Conservation (phyloP, 2,888 invertebrate genomes). For the Mesochorus sp. region DNA sequence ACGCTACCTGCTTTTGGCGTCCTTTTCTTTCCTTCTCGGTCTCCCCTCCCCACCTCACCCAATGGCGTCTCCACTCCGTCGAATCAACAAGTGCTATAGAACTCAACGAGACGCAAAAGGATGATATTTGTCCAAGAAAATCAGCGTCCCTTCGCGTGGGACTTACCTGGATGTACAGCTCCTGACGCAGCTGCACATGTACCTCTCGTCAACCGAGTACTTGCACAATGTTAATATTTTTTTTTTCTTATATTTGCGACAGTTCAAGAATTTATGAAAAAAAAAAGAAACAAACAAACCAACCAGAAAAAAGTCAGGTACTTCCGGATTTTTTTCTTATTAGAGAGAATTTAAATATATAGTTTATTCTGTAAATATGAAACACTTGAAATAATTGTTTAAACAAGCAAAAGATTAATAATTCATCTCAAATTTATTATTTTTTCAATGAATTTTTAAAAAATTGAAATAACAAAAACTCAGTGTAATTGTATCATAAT, state of each 20-base stretch:
- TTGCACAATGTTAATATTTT: conserved; percentile 17
- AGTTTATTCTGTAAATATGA: neutral
- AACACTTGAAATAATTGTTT: neutral
- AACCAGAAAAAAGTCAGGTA: neutral
- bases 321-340: neutral
- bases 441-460: too few species aligned
- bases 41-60: neutral
- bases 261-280: too few species aligned
- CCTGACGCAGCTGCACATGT: neutral
- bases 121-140: conserved; percentile 49
- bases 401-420: neutral
- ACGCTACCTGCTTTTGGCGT: neutral
- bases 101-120: neutral
- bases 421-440: neutral
- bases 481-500: too few species aligned
- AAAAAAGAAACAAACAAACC: too few species aligned
- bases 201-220: neutral
- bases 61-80: conserved; percentile 4
- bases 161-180: conserved; percentile 15
- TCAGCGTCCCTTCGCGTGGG: conserved; percentile 28
- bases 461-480: too few species aligned
- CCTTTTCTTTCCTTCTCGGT: neutral
- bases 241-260: too few species aligned
- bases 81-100: conserved; percentile 50
- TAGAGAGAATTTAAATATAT: neutral